These are phyloP conservation scores for Dallia pectoralis DNA, from an alignment of 2,797 vertebrate species.

Conservation along the genomic window DNA sequence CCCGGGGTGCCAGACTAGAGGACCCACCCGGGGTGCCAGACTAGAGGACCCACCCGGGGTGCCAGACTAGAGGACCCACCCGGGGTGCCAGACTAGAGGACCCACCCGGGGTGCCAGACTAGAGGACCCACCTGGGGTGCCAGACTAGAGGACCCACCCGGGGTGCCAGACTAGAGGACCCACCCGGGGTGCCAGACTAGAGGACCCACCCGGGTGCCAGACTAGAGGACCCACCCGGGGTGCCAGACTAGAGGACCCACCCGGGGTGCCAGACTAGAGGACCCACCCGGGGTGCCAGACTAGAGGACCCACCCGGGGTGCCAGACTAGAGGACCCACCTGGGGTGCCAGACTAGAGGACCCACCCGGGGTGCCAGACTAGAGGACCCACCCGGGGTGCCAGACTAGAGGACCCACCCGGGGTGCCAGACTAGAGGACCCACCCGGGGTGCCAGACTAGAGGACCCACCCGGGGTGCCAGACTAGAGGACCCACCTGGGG, in stretches of 20 bases:
- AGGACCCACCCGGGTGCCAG: too few species aligned
- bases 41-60: constrained; percentile 41
- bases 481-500: constrained; percentile 2
- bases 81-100: constrained; percentile 41
- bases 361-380: too few species aligned
- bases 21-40: constrained; percentile 40
- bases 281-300: background rate
- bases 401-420: constrained; percentile 4
- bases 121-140: constrained; percentile 42
- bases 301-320: constrained; percentile 1
- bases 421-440: background rate
- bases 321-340: constrained; percentile 3
- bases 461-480: background rate
- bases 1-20: constrained; percentile 40
- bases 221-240: constrained; percentile 2
- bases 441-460: background rate
- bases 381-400: constrained; percentile 1
- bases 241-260: background rate
- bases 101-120: constrained; percentile 39
- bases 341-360: background rate
- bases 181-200: constrained; percentile 39
- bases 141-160: constrained; percentile 37
- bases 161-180: constrained; percentile 39
- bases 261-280: background rate
- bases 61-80: constrained; percentile 34